Base-by-base conservation (phyloP, 2,113 vertebrate species). In the Syngnathus scovelli region DNA sequence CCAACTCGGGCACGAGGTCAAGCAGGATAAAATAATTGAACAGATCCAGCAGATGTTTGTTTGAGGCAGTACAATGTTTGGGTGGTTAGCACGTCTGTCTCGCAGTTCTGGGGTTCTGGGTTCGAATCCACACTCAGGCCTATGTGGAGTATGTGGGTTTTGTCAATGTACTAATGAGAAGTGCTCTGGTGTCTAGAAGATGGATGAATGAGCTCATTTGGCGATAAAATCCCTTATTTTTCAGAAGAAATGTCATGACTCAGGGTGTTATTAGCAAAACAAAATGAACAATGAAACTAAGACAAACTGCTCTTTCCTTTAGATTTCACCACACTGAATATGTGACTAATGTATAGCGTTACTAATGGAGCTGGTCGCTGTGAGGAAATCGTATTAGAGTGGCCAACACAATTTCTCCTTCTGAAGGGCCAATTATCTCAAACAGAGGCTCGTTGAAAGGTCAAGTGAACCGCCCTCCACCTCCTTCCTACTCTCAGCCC, bases 391-490 rank as follows among this genome's bases (percentile, higher is more conserved):
- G 76, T 74, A 78, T 78, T 71, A 82, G 83, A 84, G 80, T 76
- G 59, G 46, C 71, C 70, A 80, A 83, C 86, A 85, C 80, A 75
- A 88, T 85, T 55, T 84, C 80, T 82, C 85, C 82, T 78, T 86
- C 79, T 89, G 84, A 88, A 89, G 84, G 80, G 80, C 81, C 88
- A 90, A 89, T 90, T 90, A 90, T 80, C 78, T 87, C 78, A 85
- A 88, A 90, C 69, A 82, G 83, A 85, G 66, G 66, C 78, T 82
- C 83, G 83, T 83, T 80, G 52, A 84, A 86, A 84, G 79, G 84
- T 80, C 85, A 87, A 80, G 79, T 76, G 81, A 82, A 76, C 67
- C 65, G 83, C 67, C 68, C 38, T 64, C 76, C 59, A 21, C 59
- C n/a, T 16, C 0, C 56, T 38, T 11, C 36, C 56, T 8, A 37